A percentile compares a stretch with the other conserved stretches of the same genome.
Evolutionary conservation across 2,888 invertebrate species (phyloP).

Genomic region (Rotaria sp.): DNA sequence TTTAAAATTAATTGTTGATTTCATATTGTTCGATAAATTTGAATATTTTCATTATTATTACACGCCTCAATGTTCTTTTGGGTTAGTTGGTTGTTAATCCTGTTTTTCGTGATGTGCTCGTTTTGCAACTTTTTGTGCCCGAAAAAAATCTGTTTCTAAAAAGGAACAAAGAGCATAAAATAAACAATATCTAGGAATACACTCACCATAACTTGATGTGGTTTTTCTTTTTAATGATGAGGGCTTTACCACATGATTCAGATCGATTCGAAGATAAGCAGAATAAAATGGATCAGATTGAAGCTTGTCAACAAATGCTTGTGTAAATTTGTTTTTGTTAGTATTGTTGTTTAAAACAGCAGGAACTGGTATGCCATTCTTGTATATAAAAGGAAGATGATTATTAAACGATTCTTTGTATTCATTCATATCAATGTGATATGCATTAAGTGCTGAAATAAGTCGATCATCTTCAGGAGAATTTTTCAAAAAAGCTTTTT

Average conservation of each 20-base stretch:
- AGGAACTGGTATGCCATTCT: background rate
- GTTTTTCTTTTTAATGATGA: background rate
- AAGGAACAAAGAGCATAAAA: background rate
- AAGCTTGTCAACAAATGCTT: background rate
- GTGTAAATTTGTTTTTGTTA: background rate
- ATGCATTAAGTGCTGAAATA: background rate
- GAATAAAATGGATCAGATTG: background rate
- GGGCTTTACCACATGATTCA: background rate
- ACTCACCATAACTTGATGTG: background rate
- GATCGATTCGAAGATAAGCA: background rate
- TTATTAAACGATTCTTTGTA: background rate
- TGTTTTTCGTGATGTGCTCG: no score
- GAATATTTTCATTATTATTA: no score
- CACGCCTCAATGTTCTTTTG: no score
- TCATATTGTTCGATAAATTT: no score
- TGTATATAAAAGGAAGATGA: background rate
- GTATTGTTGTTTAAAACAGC: background rate
- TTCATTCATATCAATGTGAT: background rate
- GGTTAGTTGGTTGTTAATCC: no score
- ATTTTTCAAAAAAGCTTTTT: background rate
- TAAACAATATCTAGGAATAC: rapidly evolving
- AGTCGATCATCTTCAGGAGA: background rate
- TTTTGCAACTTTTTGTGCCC: background rate
- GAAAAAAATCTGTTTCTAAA: background rate
- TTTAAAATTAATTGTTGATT: no score